Evolutionary conservation across 2,797 vertebrate species (phyloP).

Genomic region (Saxicola maurus): DNA sequence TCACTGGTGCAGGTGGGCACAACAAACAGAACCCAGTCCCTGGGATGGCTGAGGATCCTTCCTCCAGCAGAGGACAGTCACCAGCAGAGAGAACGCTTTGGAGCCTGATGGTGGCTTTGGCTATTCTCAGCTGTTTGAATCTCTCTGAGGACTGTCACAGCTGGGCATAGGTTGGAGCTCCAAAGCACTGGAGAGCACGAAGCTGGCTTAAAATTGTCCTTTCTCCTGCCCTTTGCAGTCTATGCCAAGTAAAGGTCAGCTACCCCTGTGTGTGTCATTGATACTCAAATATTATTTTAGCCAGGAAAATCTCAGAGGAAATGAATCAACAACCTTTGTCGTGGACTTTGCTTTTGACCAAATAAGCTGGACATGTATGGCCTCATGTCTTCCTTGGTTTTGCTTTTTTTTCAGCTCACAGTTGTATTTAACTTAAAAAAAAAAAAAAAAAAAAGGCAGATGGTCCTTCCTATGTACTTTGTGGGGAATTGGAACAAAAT

Average conservation of each 20-base stretch:
- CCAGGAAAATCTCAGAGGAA: neutral
- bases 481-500: neutral
- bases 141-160: neutral
- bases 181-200: neutral
- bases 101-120: neutral
- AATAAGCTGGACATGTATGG: neutral
- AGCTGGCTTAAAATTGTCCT: conserved; percentile 10
- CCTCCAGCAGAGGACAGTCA: neutral
- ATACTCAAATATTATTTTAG: conserved; percentile 38
- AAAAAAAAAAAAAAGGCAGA: neutral
- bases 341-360: neutral
- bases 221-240: neutral
- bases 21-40: neutral
- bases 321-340: neutral
- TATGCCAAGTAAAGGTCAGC: neutral
- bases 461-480: neutral
- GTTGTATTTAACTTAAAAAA: neutral
- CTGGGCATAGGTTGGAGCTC: neutral
- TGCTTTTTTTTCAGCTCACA: neutral
- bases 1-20: neutral
- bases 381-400: neutral
- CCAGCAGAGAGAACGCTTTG: neutral
- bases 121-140: neutral
- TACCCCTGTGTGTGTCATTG: neutral
- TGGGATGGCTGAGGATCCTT: neutral